Conservation (phyloP, 2,113 vertebrate genomes). For the Tapirus terrestris region DNA sequence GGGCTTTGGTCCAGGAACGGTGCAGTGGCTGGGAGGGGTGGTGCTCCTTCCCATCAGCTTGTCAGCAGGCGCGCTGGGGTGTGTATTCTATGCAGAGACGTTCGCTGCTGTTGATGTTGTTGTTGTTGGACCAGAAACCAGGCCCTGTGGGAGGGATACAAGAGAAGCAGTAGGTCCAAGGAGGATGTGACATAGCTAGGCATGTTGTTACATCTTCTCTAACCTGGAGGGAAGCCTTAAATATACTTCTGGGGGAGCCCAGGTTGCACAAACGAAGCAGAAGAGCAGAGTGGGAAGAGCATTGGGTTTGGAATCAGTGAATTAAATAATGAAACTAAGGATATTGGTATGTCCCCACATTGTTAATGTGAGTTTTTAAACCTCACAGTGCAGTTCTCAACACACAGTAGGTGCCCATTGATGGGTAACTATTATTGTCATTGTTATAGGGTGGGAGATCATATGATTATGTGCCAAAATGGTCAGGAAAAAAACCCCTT, state of each 20-base stretch:
- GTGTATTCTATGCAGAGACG: accelerated
- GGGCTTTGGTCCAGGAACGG: background rate
- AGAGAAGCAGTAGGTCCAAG: background rate
- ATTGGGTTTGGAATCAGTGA: background rate
- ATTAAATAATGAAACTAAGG: background rate
- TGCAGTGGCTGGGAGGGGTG: background rate
- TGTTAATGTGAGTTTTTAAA: too few relatives aligned
- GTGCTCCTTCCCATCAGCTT: background rate
- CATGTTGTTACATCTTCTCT: background rate
- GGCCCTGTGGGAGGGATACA: background rate
- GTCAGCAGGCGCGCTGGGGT: background rate
- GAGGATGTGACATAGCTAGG: background rate
- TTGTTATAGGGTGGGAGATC: too few relatives aligned
- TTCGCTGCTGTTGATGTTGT: background rate
- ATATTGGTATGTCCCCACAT: accelerated
- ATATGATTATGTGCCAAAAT: too few relatives aligned
- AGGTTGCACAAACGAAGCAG: background rate
- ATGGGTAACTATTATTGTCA: accelerated
- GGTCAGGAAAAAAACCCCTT: background rate
- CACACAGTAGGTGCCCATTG: accelerated
- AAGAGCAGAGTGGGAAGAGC: background rate
- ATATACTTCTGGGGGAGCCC: background rate
- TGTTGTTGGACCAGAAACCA: background rate
- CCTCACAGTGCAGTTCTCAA: background rate
- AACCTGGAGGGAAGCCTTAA: background rate